Evolutionary conservation across 2,113 vertebrate genomes (phyloP), one percentile per base, ranked within the genome.

Genomic region (Meriones unguiculatus): DNA sequence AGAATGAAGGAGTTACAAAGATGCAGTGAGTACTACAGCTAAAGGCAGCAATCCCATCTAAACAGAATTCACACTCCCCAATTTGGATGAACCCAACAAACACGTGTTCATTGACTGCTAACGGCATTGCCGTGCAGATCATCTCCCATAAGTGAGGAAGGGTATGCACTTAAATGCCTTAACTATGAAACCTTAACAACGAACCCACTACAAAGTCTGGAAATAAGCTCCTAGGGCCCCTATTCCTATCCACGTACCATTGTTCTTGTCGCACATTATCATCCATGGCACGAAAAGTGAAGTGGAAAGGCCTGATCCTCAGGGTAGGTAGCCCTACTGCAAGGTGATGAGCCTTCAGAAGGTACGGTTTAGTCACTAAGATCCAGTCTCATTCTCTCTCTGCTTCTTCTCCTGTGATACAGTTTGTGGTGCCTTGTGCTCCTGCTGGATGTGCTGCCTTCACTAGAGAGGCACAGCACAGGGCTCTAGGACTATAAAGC

Each of bases 51-150:
- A 80, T 62, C 87, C n/a, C n/a, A 80, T 62, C 94, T 70, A 95
- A 93, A 78, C 7, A 87, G 80, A 97, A 89, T 35, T 90, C 62
- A 95, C 22, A 35, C 11, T 85, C 64, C 93, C 90, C 90, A 87
- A 50, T 85, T 1, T 94, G 69, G 81, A 87, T 94, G 57, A 6
- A 91, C 18, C 75, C 38, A 88, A 96, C 0, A 94, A 54, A 85
- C 70, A 67, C 7, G 62, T 18, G n/a, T 64, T 80, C 90, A 94
- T 86, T 94, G 89, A 90, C 69, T 90, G 30, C 64, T 84, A 97
- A 86, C 89, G 25, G 67, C 22, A 90, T 28, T 91, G 93, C 35
- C 5, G 2, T 38, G 14, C 22, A 96, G 5, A 46, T 46, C 91
- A 91, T 38, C 89, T 64, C 85, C 70, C 75, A 72, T n/a, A 94